phyloP scores from a whole-genome alignment of 2,113 vertebrate species.

The Mungos mungo region DNA sequence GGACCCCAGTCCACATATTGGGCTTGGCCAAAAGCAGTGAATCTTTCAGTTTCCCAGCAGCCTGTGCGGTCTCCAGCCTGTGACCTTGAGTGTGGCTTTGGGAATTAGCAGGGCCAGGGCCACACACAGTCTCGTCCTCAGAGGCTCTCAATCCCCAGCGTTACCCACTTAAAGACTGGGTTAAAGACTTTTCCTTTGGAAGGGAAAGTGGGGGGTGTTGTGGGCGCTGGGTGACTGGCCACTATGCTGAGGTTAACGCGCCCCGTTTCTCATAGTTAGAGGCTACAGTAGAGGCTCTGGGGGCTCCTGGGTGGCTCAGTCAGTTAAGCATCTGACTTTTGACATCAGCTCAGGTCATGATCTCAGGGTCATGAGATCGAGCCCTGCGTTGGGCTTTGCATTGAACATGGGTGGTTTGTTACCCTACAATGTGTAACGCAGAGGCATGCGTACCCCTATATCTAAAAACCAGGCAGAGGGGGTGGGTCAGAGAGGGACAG shows the following conservation, averaged over 20 bases:
- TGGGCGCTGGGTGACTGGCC: too few species aligned
- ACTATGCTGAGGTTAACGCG: background rate
- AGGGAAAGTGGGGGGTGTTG: too few species aligned
- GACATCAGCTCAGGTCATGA: too few species aligned
- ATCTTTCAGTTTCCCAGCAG: background rate
- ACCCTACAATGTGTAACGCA: fast-evolving
- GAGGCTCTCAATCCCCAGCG: background rate
- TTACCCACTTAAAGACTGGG: background rate
- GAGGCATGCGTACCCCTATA: fast-evolving
- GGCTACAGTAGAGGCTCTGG: background rate
- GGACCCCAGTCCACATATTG: background rate
- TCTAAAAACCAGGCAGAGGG: background rate
- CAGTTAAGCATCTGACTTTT: too few species aligned
- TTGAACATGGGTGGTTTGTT: background rate
- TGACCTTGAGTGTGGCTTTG: too few species aligned
- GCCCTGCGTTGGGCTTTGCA: too few species aligned
- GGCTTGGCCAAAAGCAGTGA: background rate
- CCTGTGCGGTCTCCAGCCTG: background rate
- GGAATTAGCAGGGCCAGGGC: background rate
- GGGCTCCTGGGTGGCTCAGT: too few species aligned
- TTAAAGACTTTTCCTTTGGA: too few species aligned
- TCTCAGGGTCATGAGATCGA: too few species aligned
- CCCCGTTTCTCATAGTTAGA: background rate
- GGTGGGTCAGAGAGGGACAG: background rate
- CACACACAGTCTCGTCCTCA: background rate